A percentile compares a stretch with the other conserved stretches of the same genome.
Conservation (phyloP, 37 sponge, comb jelly and placozoan species). For the Ianthella basta region DNA sequence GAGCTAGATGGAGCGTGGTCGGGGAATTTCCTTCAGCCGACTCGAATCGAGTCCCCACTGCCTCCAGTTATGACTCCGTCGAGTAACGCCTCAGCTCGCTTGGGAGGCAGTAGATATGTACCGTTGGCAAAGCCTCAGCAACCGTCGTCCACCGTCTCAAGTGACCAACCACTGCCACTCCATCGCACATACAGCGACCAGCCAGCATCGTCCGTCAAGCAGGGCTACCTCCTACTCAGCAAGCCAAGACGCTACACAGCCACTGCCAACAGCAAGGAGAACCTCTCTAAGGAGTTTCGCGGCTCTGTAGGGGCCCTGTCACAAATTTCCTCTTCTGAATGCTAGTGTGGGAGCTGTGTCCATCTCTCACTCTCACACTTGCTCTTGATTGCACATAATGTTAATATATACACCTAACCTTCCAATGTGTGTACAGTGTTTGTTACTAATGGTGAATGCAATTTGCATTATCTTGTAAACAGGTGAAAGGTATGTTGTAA, state of each 20-base stretch:
- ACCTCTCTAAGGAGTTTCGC: neutral
- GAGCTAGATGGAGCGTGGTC: neutral
- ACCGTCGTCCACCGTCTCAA: neutral
- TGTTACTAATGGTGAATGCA: no score
- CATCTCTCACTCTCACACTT: no score
- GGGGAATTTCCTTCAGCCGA: neutral
- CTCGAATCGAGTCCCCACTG: no score
- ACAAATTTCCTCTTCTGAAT: conserved; percentile 26
- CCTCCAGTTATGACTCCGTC: no score
- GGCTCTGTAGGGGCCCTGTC: conserved; percentile 21
- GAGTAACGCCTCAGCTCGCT: no score
- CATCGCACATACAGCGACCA: conserved; percentile 7
- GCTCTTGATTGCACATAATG: no score
- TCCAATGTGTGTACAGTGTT: no score
- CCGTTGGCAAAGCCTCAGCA: neutral
- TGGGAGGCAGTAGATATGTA: neutral
- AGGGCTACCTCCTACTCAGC: neutral
- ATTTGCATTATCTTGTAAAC: no score
- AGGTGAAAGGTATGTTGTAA: no score
- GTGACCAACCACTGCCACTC: neutral
- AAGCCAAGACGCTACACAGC: neutral
- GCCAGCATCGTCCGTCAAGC: no score
- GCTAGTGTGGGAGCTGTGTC: neutral
- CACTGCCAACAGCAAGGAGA: neutral
- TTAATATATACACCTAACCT: no score